Evolutionary conservation across 92 coral and sea anemone species (phyloP), one percentile per base, ranked within the genome.

Genomic region (Palythoa heliodiscus): DNA sequence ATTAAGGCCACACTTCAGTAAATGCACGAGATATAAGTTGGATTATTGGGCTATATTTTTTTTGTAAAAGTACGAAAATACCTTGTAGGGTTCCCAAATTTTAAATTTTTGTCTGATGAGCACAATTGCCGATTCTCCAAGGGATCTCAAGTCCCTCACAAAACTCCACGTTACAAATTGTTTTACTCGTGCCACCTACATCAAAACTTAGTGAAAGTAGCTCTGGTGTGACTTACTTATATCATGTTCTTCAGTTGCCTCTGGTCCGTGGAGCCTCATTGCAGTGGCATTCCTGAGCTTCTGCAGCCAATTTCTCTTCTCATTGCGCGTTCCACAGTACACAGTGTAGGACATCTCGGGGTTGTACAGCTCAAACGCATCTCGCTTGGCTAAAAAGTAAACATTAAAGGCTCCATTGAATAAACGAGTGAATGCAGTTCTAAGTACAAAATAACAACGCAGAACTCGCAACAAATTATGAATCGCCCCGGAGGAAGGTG

Each of bases 261-360:
- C 76, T 22, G 54, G 75, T 25, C 86, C 83, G 37, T 82, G 86
- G 11, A 82, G 82, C 57, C 19, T 68, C 22, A 72, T 22, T 29
- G 74, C 47, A 1, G 11, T 61, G n/a, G 83, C 83, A 16, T 93
- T 92, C 53, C 95, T 86, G 20, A 96, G 88, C 87, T 96, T 96
- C 91, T 94, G 99, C 1, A 96, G 77, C 99, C 99, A 96, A 52
- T 64, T 88, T 47, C 89, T 95, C 83, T 96, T 96, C 75, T 96
- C 98, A 23, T 87, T 91, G 24, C 92, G 91, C 35, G 95, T 84
- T 77, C 94, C 95, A 87, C 98, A 88, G 86, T 96, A 93, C 95
- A 96, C 88, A 22, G 93, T 91, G 87, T 94, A 94, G 29, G 99
- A 95, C 23, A 92, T 91, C 53, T 96, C 98, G 0, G 99, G 98